phyloP scores from a whole-genome alignment of 2,113 vertebrate genomes.

The Malurus cyaneus region DNA sequence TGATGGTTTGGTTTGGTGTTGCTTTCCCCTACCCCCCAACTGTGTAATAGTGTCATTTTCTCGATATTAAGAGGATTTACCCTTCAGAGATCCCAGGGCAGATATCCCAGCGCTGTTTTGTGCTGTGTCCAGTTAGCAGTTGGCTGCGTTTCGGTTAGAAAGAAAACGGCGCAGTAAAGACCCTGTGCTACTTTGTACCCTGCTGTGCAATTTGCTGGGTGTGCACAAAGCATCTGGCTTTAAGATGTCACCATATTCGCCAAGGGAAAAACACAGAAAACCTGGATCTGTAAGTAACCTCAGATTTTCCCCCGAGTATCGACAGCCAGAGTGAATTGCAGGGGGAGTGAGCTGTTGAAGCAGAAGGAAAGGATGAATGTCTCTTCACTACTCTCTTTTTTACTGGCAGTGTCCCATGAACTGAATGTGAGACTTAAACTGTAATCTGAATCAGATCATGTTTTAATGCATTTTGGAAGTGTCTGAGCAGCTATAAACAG shows the following conservation, averaged over 20 bases:
- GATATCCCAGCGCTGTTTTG: background rate
- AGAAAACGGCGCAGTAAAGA: background rate
- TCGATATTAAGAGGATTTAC: background rate
- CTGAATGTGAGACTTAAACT: constrained; percentile 11
- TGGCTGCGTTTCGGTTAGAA: background rate
- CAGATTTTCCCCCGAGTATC: background rate
- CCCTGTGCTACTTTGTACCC: background rate
- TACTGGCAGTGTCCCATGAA: background rate
- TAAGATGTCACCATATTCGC: background rate
- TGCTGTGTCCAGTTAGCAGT: background rate
- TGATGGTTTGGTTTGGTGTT: background rate
- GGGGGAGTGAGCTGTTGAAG: background rate
- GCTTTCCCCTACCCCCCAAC: background rate
- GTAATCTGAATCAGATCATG: background rate
- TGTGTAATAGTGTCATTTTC: background rate
- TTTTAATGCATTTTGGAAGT: background rate
- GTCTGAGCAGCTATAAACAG: background rate
- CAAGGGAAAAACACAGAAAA: background rate
- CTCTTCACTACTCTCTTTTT: background rate
- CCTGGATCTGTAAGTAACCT: rapidly evolving
- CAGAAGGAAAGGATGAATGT: background rate
- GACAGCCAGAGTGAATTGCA: background rate
- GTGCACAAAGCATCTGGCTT: background rate
- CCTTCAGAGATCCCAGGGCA: background rate
- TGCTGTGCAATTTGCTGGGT: no score